Evolutionary conservation across 1,140 invertebrate species (phyloP).

Genomic region (Oedothorax gibbosus): DNA sequence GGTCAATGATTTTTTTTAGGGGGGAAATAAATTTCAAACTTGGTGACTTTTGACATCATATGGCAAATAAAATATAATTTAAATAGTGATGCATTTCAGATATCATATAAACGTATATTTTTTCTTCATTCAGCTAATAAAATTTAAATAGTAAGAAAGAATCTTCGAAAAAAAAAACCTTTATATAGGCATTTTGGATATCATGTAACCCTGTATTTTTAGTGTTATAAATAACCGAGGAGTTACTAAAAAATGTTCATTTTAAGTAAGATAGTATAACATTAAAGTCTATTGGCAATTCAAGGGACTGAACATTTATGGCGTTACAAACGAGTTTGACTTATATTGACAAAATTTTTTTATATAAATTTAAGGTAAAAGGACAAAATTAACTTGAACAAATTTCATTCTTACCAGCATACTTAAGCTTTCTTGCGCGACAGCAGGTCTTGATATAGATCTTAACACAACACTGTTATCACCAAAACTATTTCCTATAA

Average conservation of each 20-base stretch:
- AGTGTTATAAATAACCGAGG: too few relatives aligned
- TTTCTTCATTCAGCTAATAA: too few relatives aligned
- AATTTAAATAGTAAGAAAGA: too few relatives aligned
- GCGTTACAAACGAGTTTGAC: not conserved
- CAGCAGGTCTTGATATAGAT: constrained; percentile 62
- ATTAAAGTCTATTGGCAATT: not conserved
- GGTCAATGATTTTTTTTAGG: too few relatives aligned
- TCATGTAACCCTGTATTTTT: too few relatives aligned
- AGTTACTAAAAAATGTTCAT: not conserved
- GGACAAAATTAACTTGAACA: not conserved
- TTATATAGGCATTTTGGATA: too few relatives aligned
- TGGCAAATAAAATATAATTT: too few relatives aligned
- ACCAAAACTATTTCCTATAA: constrained; percentile 53
- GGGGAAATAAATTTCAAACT: too few relatives aligned
- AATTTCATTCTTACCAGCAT: constrained; percentile 66
- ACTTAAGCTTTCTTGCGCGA: constrained; percentile 68
- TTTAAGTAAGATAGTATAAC: not conserved
- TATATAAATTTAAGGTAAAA: not conserved
- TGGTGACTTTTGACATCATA: too few relatives aligned
- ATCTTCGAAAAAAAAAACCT: too few relatives aligned
- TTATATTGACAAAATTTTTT: not conserved
- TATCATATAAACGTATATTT: too few relatives aligned
- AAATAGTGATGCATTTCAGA: too few relatives aligned
- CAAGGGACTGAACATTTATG: not conserved
- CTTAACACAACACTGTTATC: constrained; percentile 50